phyloP scores from a whole-genome alignment of 2,888 invertebrate genomes.

The Ormyrus labotus region DNA sequence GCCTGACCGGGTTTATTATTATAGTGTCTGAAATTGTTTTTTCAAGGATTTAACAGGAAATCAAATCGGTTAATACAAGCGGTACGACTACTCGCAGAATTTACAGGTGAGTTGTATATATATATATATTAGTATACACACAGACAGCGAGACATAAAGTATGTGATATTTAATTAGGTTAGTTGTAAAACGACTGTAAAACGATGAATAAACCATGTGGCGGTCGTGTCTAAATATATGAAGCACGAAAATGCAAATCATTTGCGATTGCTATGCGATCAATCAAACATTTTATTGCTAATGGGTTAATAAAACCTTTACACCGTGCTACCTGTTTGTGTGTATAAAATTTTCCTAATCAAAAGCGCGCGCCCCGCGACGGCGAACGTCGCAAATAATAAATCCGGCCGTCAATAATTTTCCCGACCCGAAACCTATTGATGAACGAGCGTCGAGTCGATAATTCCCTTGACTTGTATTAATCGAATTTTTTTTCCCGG shows the following conservation, averaged over 20 bases:
- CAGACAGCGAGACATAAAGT: neutral
- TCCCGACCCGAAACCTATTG: too few species aligned
- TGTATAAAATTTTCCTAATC: conserved; percentile 1
- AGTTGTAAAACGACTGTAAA: neutral
- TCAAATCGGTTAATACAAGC: conserved; percentile 31
- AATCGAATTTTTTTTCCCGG: too few species aligned
- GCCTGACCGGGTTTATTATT: too few species aligned
- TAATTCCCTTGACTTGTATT: too few species aligned
- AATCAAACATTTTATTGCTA: conserved; percentile 3
- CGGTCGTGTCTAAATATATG: conserved; percentile 1
- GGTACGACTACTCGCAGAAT: neutral
- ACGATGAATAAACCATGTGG: neutral
- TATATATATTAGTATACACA: neutral
- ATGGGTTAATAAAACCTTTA: conserved; percentile 3
- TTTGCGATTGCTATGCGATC: conserved; percentile 8
- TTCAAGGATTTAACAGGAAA: too few species aligned
- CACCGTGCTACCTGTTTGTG: neutral
- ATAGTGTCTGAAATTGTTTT: too few species aligned
- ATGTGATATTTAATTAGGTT: neutral
- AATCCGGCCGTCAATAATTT: neutral
- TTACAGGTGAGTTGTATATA: neutral
- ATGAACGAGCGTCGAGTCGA: too few species aligned
- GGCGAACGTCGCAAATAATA: neutral
- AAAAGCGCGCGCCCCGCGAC: neutral
- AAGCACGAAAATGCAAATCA: conserved; percentile 14